A percentile compares a stretch with the other conserved stretches of the same genome.
phyloP scores from a whole-genome alignment of 2,797 vertebrate genomes.

The Triplophysa yarkandensis region DNA sequence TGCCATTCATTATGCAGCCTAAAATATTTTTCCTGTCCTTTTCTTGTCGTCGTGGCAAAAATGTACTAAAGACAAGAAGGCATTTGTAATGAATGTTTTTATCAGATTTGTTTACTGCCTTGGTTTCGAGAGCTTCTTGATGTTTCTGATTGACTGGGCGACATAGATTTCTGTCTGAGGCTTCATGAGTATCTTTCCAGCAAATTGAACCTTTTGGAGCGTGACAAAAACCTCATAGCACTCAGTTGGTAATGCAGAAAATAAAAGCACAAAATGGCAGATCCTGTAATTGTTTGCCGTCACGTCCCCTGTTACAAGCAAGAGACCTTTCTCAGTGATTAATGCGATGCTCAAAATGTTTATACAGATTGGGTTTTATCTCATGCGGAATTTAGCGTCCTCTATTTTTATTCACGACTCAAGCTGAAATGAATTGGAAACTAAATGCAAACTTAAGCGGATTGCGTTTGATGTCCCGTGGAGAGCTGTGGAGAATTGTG shows the following conservation, averaged over 20 bases:
- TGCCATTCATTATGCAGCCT: not conserved
- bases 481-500: conserved; percentile 40
- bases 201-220: conserved; percentile 51
- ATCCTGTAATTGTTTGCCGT: conserved; percentile 29
- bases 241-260: conserved; percentile 29
- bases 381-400: not conserved
- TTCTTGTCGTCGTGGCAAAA: not conserved
- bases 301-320: not conserved
- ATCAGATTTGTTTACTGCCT: conserved; percentile 45
- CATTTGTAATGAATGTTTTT: conserved; percentile 44
- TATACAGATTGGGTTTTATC: conserved; percentile 1
- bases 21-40: not conserved
- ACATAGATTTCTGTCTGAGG: conserved; percentile 44
- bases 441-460: conserved; percentile 10
- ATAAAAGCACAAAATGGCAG: conserved; percentile 19
- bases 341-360: conserved; percentile 24
- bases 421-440: conserved; percentile 15
- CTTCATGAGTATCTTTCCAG: conserved; percentile 45
- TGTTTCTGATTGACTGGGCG: conserved; percentile 47
- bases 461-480: conserved; percentile 32
- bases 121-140: conserved; percentile 39
- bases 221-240: conserved; percentile 43
- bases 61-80: conserved; percentile 33
- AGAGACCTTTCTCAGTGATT: conserved; percentile 14
- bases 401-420: conserved; percentile 20